phyloP scores from a whole-genome alignment of 2,113 vertebrate species.

The Saguinus imperator region DNA sequence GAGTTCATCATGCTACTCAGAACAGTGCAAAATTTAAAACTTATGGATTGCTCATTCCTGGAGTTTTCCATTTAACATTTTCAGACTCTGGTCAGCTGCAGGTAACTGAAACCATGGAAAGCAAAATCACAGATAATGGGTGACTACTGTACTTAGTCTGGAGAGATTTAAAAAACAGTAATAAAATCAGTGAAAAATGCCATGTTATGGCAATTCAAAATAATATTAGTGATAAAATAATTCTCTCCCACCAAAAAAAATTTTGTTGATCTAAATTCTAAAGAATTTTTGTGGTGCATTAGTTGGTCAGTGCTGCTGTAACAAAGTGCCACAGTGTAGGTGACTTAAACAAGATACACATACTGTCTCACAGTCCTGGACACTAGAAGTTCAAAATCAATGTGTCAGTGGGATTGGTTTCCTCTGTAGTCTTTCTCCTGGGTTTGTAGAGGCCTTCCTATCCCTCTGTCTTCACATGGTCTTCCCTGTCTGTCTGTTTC shows the following conservation, averaged over 20 bases:
- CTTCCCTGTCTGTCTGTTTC: background rate
- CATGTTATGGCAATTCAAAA: background rate
- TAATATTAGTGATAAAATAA: background rate
- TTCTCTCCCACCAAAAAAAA: background rate
- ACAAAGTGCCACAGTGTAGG: no score
- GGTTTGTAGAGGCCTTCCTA: background rate
- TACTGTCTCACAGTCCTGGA: background rate
- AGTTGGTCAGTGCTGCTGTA: background rate
- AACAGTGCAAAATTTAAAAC: background rate
- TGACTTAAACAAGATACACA: background rate
- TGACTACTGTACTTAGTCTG: background rate
- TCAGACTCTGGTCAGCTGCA: background rate
- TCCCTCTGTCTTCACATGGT: background rate
- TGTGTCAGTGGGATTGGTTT: background rate
- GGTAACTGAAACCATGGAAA: background rate
- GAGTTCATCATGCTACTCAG: background rate
- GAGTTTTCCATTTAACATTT: background rate
- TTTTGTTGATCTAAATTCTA: background rate
- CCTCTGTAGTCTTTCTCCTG: background rate
- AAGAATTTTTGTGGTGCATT: background rate
- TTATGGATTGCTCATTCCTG: background rate
- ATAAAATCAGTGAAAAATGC: background rate
- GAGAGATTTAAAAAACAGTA: background rate
- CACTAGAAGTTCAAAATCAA: background rate
- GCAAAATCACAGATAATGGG: background rate